phyloP scores from a whole-genome alignment of 2,797 vertebrate genomes.

The Dendrocincla fuliginosa region DNA sequence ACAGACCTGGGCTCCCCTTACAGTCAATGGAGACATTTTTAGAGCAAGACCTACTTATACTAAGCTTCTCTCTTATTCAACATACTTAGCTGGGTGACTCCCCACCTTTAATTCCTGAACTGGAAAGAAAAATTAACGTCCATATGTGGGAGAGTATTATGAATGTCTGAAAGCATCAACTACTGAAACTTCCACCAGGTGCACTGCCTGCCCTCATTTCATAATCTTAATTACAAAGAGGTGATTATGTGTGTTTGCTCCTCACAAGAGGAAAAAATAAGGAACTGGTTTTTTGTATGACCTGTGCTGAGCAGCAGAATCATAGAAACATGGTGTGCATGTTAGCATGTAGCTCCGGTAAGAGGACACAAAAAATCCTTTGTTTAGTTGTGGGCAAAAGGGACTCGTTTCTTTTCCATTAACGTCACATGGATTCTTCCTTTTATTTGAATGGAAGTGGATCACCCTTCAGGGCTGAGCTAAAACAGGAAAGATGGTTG shows the following conservation, averaged over 20 bases:
- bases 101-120: neutral
- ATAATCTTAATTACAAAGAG: neutral
- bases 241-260: neutral
- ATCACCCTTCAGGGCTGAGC: neutral
- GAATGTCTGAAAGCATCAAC: neutral
- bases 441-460: neutral
- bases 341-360: neutral
- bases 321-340: neutral
- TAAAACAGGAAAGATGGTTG: neutral
- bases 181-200: neutral
- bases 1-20: neutral
- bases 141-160: neutral
- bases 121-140: neutral
- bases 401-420: neutral
- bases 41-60: neutral
- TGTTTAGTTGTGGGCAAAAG: neutral
- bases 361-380: neutral
- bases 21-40: neutral
- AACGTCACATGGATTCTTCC: neutral
- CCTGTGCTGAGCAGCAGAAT: neutral
- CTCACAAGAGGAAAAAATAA: neutral
- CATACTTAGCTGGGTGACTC: neutral
- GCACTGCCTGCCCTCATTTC: neutral
- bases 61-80: neutral
- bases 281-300: neutral